Evolutionary conservation across 2,888 invertebrate genomes (phyloP), one percentile per base, ranked within the genome.

Genomic region (Catocala nupta): DNA sequence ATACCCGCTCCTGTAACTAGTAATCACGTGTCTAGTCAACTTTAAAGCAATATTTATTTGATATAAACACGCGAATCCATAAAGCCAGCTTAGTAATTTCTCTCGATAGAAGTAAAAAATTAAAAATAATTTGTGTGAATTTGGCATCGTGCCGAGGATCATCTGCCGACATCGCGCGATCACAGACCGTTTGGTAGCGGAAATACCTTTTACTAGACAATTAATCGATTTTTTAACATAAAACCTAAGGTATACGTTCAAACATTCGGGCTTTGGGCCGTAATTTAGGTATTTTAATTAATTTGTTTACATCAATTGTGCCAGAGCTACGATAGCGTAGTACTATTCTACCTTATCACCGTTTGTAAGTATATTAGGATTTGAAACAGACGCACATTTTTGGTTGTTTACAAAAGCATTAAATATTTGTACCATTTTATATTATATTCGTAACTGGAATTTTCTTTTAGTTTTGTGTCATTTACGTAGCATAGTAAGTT

Each of bases 61-160:
- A 39, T 43, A 55, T 39, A 56, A 11, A 4, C n/a, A 44, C 36
- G 44, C 33, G 33, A 16, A 43, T 43, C 9, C n/a, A 39, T 13
- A 16, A 60, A 57, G n/a, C 48, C 48, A 12, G 9, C 33, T 25
- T n/a, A 47, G 12, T 65, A 57, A 65, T 65, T 70, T 63, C 36
- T 54, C 8, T 64, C 39, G 53, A 68, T 55, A 71, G 65, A 75
- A 65, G 65, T 69, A 71, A 71, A 70, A 55, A 65, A 63, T 55
- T 70, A 73, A 61, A 71, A 73, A 74, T 72, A 71, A 60, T 63
- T 65, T 47, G 42, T 59, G 55, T 61, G 70, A 73, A 70, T 68
- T 79, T 82, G 81, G 82, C 80, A 65, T 45, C 53, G n/a, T 48
- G 77, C 82, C 81, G 64, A 66, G 25, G 25, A 50, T 50, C 25